Evolutionary conservation across 2,888 invertebrate species (phyloP).

Genomic region (Loripinus fragilis): DNA sequence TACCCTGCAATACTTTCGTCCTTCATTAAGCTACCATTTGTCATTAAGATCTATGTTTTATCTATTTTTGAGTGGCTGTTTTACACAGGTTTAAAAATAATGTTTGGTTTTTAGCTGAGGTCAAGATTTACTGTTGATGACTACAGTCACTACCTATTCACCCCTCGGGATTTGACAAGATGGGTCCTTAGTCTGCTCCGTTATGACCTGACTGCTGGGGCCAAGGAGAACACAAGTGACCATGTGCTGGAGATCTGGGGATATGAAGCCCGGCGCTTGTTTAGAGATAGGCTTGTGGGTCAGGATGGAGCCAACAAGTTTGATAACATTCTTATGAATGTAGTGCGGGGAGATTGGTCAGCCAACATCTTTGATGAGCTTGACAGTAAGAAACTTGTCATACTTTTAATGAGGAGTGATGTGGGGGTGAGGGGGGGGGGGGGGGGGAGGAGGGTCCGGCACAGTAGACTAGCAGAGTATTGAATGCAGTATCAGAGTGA

Average conservation of each 20-base stretch:
- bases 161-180: constrained; percentile 89
- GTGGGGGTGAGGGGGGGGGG: too few species aligned
- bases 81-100: too few species aligned
- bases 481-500: too few species aligned
- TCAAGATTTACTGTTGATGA: constrained; percentile 85
- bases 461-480: too few species aligned
- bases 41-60: too few species aligned
- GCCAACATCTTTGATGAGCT: constrained; percentile 80
- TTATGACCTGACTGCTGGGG: constrained; percentile 84
- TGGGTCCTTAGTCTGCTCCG: constrained; percentile 89
- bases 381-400: constrained; percentile 66
- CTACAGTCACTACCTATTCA: constrained; percentile 89
- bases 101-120: constrained; percentile 84
- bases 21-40: too few species aligned
- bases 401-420: too few species aligned
- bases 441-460: too few species aligned
- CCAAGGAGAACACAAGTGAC: constrained; percentile 78
- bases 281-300: constrained; percentile 89
- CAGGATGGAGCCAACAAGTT: constrained; percentile 88
- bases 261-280: constrained; percentile 90
- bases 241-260: constrained; percentile 87
- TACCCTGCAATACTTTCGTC: too few species aligned
- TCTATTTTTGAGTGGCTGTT: too few species aligned
- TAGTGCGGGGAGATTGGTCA: constrained; percentile 83
- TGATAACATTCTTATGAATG: constrained; percentile 87